Percentiles rank a stretch among this genome's conserved stretches.
Conservation (phyloP, 2,888 invertebrate species). For the Archaeoteleia sp. region DNA sequence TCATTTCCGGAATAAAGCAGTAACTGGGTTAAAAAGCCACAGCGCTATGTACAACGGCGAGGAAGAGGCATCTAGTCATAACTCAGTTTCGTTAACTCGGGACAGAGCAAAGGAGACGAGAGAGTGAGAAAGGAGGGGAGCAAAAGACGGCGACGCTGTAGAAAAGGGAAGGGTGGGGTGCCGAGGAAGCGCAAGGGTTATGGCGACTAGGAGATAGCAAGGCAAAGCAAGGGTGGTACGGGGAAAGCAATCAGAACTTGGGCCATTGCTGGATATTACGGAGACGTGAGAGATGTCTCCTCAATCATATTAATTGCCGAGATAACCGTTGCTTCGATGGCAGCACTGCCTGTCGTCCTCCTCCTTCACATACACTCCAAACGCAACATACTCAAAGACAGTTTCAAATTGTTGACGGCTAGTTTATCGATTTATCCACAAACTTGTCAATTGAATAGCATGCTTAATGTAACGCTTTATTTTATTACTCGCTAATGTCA, state of each 20-base stretch:
- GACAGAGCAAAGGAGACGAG: conserved; percentile 15
- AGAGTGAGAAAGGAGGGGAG: neutral
- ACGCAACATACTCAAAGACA: conserved; percentile 40
- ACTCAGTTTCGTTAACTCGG: conserved; percentile 43
- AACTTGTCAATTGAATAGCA: conserved; percentile 39
- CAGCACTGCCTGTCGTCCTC: conserved; percentile 51
- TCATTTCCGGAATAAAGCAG: conserved; percentile 16
- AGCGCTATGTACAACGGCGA: neutral
- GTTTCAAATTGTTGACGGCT: conserved; percentile 42
- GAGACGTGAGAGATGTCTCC: conserved; percentile 75
- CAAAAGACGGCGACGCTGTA: conserved; percentile 18
- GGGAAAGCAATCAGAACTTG: conserved; percentile 75
- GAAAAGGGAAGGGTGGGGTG: conserved; percentile 22
- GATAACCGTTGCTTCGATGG: conserved; percentile 73
- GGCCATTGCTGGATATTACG: conserved; percentile 75
- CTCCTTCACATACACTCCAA: conserved; percentile 10
- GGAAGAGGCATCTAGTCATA: conserved; percentile 25
- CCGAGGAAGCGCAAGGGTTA: conserved; percentile 45
- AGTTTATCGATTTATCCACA: conserved; percentile 37
- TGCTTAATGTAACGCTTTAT: conserved; percentile 29
- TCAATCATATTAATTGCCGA: conserved; percentile 75
- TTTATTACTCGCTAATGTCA: too few relatives aligned
- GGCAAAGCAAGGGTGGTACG: conserved; percentile 52
- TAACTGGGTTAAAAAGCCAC: conserved; percentile 46
- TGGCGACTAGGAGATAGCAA: conserved; percentile 45